phyloP scores from a whole-genome alignment of 2,113 vertebrate species.

The Piliocolobus tephrosceles region DNA sequence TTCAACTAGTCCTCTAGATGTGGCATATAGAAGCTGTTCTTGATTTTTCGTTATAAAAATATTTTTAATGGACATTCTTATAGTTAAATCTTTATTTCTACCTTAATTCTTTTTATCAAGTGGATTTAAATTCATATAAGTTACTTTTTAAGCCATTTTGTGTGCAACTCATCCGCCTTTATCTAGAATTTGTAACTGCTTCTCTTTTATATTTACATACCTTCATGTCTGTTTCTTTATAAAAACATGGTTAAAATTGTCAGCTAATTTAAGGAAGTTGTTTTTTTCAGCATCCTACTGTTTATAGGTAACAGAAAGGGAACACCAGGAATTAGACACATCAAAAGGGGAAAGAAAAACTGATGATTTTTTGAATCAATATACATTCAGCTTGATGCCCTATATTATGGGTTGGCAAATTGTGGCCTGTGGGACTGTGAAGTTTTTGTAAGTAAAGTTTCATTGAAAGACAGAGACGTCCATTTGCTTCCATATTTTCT shows the following conservation, averaged over 20 bases:
- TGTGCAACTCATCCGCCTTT: not conserved
- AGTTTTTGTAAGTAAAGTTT: conserved; percentile 25
- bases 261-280: not conserved
- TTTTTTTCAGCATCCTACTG: not conserved
- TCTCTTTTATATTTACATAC: conserved; percentile 18
- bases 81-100: conserved; percentile 15
- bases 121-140: conserved; percentile 48
- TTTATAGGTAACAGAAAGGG: not conserved
- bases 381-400: not conserved
- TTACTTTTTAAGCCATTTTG: conserved; percentile 29
- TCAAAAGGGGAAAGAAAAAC: not conserved
- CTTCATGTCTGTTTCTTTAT: conserved; percentile 31
- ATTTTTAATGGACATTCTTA: conserved; percentile 23
- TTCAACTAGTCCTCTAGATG: conserved; percentile 38
- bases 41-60: conserved; percentile 41
- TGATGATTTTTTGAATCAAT: not conserved
- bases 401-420: not conserved
- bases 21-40: conserved; percentile 27
- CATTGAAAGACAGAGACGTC: conserved; percentile 8
- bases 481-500: not conserved
- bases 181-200: conserved; percentile 48
- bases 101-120: not conserved
- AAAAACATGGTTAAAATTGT: conserved; percentile 40
- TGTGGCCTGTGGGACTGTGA: not conserved
- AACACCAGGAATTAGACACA: conserved; percentile 29